These are phyloP conservation scores for Paramisgurnus dabryanus DNA, from an alignment of 2,113 vertebrate genomes.

Conservation along the genomic window DNA sequence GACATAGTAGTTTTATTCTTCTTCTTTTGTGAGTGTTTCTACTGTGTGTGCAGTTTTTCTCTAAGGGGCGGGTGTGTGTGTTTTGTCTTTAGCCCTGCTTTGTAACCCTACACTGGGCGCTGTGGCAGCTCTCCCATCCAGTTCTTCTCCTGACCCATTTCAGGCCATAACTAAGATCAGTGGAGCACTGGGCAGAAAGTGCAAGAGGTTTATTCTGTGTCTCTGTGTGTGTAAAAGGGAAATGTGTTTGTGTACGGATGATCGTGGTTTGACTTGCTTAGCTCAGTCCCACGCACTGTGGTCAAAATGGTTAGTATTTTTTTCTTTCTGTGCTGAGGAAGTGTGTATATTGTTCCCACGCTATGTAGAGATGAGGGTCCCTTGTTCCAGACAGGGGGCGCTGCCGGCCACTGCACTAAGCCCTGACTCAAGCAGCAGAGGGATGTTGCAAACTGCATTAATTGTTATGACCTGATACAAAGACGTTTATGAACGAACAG, in stretches of 20 bases:
- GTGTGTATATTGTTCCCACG: conserved; percentile 55
- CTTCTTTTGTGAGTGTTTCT: conserved; percentile 35
- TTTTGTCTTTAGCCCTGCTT: not conserved
- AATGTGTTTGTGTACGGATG: conserved; percentile 44
- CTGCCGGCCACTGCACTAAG: conserved; percentile 12
- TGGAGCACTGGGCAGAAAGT: conserved; percentile 28
- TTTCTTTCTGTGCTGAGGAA: conserved; percentile 42
- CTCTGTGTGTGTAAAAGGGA: conserved; percentile 29
- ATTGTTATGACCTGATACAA: conserved; percentile 7
- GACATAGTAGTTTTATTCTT: not conserved
- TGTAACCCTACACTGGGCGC: conserved; percentile 3
- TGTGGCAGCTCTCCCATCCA: conserved; percentile 23
- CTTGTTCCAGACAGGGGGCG: conserved; percentile 39
- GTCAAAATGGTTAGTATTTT: conserved; percentile 48
- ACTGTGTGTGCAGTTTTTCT: not conserved
- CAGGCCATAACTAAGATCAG: conserved; percentile 27
- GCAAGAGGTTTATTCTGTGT: conserved; percentile 11
- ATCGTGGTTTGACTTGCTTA: conserved; percentile 38
- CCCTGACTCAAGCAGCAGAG: not conserved
- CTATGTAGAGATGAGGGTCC: conserved; percentile 24
- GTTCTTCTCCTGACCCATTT: conserved; percentile 24
- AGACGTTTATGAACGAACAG: conserved; percentile 12
- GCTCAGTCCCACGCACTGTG: conserved; percentile 46
- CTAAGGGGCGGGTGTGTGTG: conserved; percentile 3
- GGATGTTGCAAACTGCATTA: conserved; percentile 24